Evolutionary conservation across 2,113 vertebrate species (phyloP).

Genomic region (Cheirogaleus medius): DNA sequence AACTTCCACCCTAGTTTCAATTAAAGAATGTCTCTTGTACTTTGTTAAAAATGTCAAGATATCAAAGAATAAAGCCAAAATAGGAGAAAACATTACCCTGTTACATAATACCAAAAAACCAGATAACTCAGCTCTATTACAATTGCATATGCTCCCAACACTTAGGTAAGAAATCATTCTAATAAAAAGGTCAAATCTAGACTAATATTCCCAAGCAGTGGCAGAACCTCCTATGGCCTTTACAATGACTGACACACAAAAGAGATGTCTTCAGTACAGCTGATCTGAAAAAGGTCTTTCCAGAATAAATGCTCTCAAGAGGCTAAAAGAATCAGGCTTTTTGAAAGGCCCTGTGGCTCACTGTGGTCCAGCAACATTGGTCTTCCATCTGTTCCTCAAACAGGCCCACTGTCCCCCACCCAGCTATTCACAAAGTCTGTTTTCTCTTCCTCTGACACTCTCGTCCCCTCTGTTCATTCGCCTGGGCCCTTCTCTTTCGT

Average conservation of each 20-base stretch:
- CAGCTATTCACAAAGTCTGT: background rate
- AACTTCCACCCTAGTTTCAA: background rate
- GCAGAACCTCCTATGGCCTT: background rate
- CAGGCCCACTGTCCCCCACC: background rate
- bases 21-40: background rate
- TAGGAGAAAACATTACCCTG: background rate
- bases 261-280: background rate
- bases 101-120: background rate
- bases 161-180: background rate
- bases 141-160: background rate
- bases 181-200: background rate
- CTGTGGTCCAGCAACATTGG: background rate
- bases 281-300: background rate
- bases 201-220: background rate
- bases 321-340: background rate
- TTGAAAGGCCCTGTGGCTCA: background rate
- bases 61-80: slow-evolving; percentile 35
- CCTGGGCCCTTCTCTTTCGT: background rate
- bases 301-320: background rate
- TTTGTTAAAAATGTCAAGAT: slow-evolving; percentile 26
- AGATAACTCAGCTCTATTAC: background rate
- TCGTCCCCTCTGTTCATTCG: background rate
- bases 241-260: background rate
- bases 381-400: background rate
- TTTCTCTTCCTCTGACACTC: background rate